These are phyloP conservation scores for Nemopilema nomurai DNA, from an alignment of 30 jellyfish, hydroid and myxozoan species.

Conservation along the genomic window DNA sequence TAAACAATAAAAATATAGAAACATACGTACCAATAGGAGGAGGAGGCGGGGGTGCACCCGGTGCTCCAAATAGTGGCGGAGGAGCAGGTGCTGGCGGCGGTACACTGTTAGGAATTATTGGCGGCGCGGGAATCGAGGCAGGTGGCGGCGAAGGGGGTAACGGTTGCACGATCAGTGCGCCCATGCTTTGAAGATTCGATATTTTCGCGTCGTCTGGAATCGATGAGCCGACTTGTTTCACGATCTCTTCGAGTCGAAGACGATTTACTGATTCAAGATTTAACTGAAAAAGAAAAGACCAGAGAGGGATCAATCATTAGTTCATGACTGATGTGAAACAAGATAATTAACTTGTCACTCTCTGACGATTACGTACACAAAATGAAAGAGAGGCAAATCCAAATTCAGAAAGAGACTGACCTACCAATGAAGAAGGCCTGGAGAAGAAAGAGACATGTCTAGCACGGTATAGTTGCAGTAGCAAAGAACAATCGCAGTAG, in stretches of 20 bases:
- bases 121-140: constrained; percentile 35
- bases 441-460: too few relatives aligned
- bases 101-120: constrained; percentile 43
- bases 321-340: too few relatives aligned
- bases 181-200: constrained; percentile 93
- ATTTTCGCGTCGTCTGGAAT: constrained; percentile 97
- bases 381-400: neutral
- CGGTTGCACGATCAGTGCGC: constrained; percentile 74
- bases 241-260: constrained; percentile 89
- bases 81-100: constrained; percentile 91
- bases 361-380: too few relatives aligned
- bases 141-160: constrained; percentile 71
- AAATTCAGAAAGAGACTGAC: neutral
- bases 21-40: constrained; percentile 71
- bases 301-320: neutral
- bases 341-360: too few relatives aligned
- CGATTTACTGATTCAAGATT: constrained; percentile 81
- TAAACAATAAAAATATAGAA: too few relatives aligned
- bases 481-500: neutral
- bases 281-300: constrained; percentile 43
- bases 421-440: neutral
- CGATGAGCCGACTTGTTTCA: constrained; percentile 92
- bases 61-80: constrained; percentile 81
- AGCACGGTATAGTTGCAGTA: too few relatives aligned
- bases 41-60: constrained; percentile 88